Percentiles rank a stretch among this genome's conserved stretches.
These are phyloP conservation scores for Triplophysa tibetana DNA, from an alignment of 2,113 vertebrate species.

Conservation along the genomic window DNA sequence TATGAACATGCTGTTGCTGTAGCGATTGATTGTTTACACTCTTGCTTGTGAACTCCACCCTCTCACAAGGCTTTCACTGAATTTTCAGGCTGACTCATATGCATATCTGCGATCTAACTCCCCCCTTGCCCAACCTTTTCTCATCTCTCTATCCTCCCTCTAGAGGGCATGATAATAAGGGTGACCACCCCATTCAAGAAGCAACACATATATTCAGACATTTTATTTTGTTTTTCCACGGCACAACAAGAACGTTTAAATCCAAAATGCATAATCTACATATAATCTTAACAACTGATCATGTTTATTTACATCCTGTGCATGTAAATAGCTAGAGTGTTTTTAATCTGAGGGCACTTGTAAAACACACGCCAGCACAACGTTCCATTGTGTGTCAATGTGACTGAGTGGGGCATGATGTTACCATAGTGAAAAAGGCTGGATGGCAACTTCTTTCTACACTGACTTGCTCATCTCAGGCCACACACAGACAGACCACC, in stretches of 20 bases:
- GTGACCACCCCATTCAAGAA: constrained; percentile 22
- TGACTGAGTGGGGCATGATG: background rate
- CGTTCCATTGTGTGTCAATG: background rate
- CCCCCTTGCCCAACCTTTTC: constrained; percentile 33
- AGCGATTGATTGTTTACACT: too few relatives aligned
- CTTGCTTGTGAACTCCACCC: too few relatives aligned
- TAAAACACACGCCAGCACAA: background rate
- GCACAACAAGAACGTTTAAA: too few relatives aligned
- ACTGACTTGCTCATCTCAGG: background rate
- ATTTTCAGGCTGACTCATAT: constrained; percentile 64
- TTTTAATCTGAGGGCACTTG: background rate
- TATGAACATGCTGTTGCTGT: too few relatives aligned
- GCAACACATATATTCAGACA: too few relatives aligned
- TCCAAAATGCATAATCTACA: too few relatives aligned
- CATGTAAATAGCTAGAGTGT: background rate
- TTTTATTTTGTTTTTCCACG: too few relatives aligned
- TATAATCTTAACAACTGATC: too few relatives aligned
- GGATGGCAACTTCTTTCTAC: background rate
- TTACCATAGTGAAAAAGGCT: background rate
- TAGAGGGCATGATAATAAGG: constrained; percentile 21
- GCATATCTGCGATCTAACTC: constrained; percentile 33
- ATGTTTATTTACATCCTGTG: too few relatives aligned
- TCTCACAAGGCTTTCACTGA: constrained; percentile 68
- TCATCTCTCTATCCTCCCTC: constrained; percentile 1
- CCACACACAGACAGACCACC: constrained; percentile 12